Conservation (phyloP, 2,797 vertebrate species). For the Lateolabrax maculatus region DNA sequence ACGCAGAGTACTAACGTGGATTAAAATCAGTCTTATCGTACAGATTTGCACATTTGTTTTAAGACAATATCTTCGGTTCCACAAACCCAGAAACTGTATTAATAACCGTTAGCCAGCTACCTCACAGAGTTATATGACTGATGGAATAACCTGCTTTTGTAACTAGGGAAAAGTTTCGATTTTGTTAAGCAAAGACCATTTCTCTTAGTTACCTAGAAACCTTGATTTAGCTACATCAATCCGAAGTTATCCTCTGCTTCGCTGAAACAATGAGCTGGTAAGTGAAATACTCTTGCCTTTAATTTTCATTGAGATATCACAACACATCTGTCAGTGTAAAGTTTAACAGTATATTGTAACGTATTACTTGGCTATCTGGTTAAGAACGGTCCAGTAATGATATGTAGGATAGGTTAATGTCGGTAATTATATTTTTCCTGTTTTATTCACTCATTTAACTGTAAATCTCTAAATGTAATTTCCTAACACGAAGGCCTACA, state of each 20-base stretch:
- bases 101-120: neutral
- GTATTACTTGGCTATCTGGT: neutral
- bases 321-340: no score
- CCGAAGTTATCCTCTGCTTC: neutral
- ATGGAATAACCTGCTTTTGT: neutral
- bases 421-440: neutral
- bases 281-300: neutral
- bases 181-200: neutral
- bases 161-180: neutral
- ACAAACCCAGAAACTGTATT: neutral
- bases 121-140: neutral
- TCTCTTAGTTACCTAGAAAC: neutral
- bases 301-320: no score
- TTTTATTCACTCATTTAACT: neutral
- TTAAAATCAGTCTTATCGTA: fast-evolving
- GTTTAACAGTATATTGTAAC: no score
- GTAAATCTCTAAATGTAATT: neutral
- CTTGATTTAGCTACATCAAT: fast-evolving
- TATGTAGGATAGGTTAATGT: neutral
- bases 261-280: constrained; percentile 67
- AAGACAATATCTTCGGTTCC: no score
- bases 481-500: neutral
- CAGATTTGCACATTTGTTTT: neutral
- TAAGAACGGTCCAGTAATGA: neutral
- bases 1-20: neutral